phyloP scores from a whole-genome alignment of 2,888 invertebrate species.

The Germaria angustata region DNA sequence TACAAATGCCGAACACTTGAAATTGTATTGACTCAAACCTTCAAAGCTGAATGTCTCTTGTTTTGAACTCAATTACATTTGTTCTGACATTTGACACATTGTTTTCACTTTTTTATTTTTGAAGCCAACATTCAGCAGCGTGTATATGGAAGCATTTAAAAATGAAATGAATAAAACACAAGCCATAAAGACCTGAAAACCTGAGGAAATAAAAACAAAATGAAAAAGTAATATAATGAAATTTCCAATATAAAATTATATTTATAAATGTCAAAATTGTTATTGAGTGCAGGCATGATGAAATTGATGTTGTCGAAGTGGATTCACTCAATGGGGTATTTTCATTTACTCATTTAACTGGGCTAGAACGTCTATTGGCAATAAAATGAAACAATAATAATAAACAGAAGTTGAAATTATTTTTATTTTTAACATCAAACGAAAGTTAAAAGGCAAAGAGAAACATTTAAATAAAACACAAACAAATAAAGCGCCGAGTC shows the following conservation, averaged over 20 bases:
- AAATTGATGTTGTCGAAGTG: neutral
- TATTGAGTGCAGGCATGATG: neutral
- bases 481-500: neutral
- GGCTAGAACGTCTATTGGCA: neutral
- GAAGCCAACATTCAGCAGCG: neutral
- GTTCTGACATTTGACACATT: constrained; percentile 59
- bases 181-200: neutral
- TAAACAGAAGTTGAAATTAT: neutral
- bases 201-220: neutral
- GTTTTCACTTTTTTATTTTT: constrained; percentile 61
- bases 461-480: neutral
- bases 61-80: constrained; percentile 28
- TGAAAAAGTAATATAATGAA: constrained; percentile 12
- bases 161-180: neutral
- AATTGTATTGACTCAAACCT: neutral
- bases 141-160: neutral
- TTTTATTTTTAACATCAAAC: constrained; percentile 18
- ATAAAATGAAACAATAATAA: constrained; percentile 2
- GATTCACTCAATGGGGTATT: neutral
- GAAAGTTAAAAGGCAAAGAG: constrained; percentile 28
- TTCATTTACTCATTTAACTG: constrained; percentile 10
- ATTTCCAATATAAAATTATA: constrained; percentile 1
- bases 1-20: neutral
- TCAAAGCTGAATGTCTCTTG: neutral
- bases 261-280: constrained; percentile 30